Evolutionary conservation across 2,113 vertebrate genomes (phyloP).

Genomic region (Dascyllus trimaculatus): DNA sequence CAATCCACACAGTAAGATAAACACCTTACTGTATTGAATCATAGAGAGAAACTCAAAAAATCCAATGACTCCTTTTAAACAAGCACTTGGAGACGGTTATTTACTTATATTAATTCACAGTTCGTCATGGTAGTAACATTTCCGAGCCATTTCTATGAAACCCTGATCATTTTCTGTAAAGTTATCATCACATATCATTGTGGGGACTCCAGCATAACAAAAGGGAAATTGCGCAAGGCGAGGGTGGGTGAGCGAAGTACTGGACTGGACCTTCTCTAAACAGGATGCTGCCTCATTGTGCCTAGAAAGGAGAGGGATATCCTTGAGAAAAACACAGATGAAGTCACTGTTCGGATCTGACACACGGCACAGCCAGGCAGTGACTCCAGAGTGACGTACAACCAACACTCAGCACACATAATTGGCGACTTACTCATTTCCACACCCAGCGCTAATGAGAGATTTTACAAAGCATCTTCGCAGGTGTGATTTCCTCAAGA

Average conservation of each 20-base stretch:
- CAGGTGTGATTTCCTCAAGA: neutral
- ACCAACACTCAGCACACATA: constrained; percentile 26
- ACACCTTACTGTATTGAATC: no score
- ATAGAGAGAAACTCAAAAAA: no score
- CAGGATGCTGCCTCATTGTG: constrained; percentile 87
- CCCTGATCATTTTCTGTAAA: neutral
- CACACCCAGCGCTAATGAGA: neutral
- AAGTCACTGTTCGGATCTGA: constrained; percentile 75
- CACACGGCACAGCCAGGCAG: constrained; percentile 17
- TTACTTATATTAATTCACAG: neutral
- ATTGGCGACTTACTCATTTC: constrained; percentile 45
- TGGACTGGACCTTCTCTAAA: constrained; percentile 76
- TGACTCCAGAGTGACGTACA: constrained; percentile 55
- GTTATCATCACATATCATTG: neutral
- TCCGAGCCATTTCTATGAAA: no score
- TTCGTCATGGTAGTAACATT: no score
- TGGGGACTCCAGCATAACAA: neutral
- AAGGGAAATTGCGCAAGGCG: constrained; percentile 55
- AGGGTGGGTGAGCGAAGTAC: constrained; percentile 32
- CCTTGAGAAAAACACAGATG: constrained; percentile 84
- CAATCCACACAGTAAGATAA: no score
- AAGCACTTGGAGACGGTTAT: no score
- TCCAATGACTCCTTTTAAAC: no score
- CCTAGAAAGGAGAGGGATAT: constrained; percentile 84
- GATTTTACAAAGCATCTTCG: neutral